These are phyloP conservation scores for Diadema setosum DNA, from an alignment of 35 echinoderm and acorn worm species.

Conservation along the genomic window DNA sequence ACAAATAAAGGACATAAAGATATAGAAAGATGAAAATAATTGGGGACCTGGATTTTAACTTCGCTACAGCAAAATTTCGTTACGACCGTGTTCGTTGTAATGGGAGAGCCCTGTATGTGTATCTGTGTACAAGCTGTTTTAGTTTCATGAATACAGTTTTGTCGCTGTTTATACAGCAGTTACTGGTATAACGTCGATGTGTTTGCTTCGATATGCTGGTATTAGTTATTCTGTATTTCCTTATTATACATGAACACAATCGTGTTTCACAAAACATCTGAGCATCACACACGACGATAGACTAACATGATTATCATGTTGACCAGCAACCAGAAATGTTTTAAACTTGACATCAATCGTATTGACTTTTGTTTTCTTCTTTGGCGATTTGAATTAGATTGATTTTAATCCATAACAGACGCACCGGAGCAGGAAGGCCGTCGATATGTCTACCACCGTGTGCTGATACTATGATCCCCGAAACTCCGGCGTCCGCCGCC, in stretches of 20 bases:
- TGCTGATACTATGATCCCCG: conserved; percentile 37
- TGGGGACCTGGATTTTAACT: too few relatives aligned
- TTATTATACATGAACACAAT: neutral
- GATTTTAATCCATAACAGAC: neutral
- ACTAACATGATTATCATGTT: neutral
- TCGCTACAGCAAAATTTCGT: too few relatives aligned
- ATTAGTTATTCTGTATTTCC: too few relatives aligned
- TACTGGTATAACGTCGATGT: too few relatives aligned
- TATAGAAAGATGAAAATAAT: too few relatives aligned
- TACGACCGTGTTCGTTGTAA: too few relatives aligned
- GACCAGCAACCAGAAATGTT: neutral
- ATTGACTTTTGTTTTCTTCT: neutral
- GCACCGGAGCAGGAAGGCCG: conserved; percentile 26
- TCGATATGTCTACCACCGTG: conserved; percentile 58
- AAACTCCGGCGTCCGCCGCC: conserved; percentile 36
- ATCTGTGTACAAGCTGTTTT: too few relatives aligned
- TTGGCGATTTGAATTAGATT: neutral
- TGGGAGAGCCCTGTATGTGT: too few relatives aligned
- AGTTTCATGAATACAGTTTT: too few relatives aligned
- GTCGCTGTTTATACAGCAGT: too few relatives aligned
- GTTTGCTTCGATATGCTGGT: too few relatives aligned
- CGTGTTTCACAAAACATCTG: neutral
- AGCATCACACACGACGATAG: neutral
- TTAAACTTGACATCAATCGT: neutral
- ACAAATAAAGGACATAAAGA: too few relatives aligned